Evolutionary conservation across 2,797 vertebrate species (phyloP), one percentile per base, ranked within the genome.

Genomic region (Molothrus aeneus): DNA sequence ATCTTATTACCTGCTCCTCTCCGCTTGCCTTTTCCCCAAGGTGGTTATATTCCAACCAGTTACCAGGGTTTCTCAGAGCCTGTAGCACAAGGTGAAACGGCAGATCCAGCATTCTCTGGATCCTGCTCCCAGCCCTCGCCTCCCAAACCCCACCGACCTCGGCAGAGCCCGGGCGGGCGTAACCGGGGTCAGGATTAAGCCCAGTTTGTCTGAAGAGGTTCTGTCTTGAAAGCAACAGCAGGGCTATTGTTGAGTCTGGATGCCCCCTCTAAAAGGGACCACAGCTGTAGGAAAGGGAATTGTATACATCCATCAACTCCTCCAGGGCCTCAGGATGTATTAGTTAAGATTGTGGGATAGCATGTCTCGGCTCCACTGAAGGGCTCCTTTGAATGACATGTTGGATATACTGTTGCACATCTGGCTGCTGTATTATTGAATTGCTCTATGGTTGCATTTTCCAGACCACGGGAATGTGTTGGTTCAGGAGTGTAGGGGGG

Each of bases 211-310:
- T 96, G 95, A 95, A 92, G 95, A 88, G 73, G 92, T 95, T 95
- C 93, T 95, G 92, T 95, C 94, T 91, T 96, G 94, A 94, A 96
- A 94, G 93, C 95, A 96, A 97, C 96, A 97, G 96, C 95, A 36
- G 94, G 93, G 90, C 94, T 97, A 96, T 96, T 96, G 96, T 96
- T 96, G 91, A 91, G 92, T 48, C 91, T 95, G 95, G 94, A 93
- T 96, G 75, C 95, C 94, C 92, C 85, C 57, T 94, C 81, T 93
- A 82, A 93, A 97, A 94, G 94, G 95, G 96, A 95, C 91, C 94
- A 95, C 96, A 96, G 96, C 95, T 96, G 96, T 96, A 97, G 93
- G 93, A 87, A 94, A 95, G 94, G 95, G 96, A 97, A 97, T 95
- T 96, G 94, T 96, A 96, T 94, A 87, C 95, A 93, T 96, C 96